These are phyloP conservation scores for Corapipo altera DNA, from an alignment of 2,113 vertebrate species.

Conservation along the genomic window DNA sequence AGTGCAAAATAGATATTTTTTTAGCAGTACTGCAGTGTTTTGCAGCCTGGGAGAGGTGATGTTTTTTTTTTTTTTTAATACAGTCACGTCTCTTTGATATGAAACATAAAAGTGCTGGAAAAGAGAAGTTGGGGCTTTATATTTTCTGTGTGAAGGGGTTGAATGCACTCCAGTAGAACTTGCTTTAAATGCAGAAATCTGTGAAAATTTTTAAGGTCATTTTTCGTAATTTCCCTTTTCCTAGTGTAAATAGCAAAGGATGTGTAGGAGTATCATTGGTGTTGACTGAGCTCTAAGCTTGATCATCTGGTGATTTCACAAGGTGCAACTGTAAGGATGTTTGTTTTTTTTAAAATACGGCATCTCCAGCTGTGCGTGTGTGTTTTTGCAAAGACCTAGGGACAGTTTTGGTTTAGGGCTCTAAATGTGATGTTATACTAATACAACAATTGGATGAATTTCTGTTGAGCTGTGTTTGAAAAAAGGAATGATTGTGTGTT, in stretches of 20 bases:
- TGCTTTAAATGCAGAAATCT: background rate
- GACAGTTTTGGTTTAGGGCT: background rate
- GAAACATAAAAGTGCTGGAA: background rate
- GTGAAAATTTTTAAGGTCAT: background rate
- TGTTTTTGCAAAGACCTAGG: background rate
- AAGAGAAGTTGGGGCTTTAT: background rate
- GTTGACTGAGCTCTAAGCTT: background rate
- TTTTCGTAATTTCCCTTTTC: conserved; percentile 8
- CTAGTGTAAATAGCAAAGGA: background rate
- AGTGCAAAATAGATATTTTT: background rate
- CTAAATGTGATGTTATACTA: background rate
- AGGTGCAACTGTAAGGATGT: background rate
- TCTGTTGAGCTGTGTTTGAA: background rate
- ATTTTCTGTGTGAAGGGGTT: background rate
- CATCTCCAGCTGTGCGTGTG: background rate
- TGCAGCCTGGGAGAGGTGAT: background rate
- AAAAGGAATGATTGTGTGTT: background rate
- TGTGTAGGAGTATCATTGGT: background rate
- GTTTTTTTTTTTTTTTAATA: background rate
- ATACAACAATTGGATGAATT: background rate
- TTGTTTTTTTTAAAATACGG: background rate
- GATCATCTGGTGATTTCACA: background rate
- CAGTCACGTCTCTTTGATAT: background rate
- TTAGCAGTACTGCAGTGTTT: background rate
- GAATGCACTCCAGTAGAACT: background rate